Evolutionary conservation across 2,888 invertebrate species (phyloP), one percentile per base, ranked within the genome.

Genomic region (Pristionchus arcanus): DNA sequence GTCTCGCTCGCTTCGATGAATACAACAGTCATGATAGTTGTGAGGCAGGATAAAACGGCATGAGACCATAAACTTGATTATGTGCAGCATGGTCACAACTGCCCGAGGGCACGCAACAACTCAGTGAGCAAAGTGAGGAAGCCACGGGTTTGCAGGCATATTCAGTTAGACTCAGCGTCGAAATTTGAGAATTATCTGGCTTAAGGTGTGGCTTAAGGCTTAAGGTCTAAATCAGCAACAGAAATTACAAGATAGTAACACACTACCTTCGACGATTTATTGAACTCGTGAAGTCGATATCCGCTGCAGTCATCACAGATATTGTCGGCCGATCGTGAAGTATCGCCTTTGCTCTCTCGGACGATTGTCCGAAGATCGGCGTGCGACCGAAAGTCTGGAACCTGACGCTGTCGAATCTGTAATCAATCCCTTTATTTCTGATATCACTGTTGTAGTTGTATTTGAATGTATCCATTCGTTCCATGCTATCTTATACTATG

Each of bases 221-320:
- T n/a, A n/a, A n/a, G n/a, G n/a, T n/a, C n/a, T n/a, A n/a, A n/a
- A n/a, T n/a, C n/a, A n/a, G n/a, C n/a, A n/a, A n/a, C n/a, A n/a
- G n/a, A n/a, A n/a, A n/a, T n/a, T n/a, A n/a, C n/a, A n/a, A n/a
- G n/a, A n/a, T n/a, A n/a, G n/a, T n/a, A n/a, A 16, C 71, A 42
- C 25, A 83, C 83, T 28, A 53, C 25, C 83, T n/a, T 84, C 84
- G n/a, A 53, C 11, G 37, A n/a, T 37, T 7, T 34, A 9, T 37
- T 37, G 37, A 74, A 34, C 13, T 21, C 74, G 37, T 34, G 74
- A 21, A 81, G 81, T n/a, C 42, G 66, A 34, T 25, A 25, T 5
- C 49, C 81, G 13, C 81, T 49, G 87, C 87, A 88, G 9, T 59
- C 71, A 16, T 88, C 74, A 25, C 87, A 88, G 21, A 88, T 55